phyloP scores from a whole-genome alignment of 2,888 invertebrate genomes.

The Apomyelois bistriatella region DNA sequence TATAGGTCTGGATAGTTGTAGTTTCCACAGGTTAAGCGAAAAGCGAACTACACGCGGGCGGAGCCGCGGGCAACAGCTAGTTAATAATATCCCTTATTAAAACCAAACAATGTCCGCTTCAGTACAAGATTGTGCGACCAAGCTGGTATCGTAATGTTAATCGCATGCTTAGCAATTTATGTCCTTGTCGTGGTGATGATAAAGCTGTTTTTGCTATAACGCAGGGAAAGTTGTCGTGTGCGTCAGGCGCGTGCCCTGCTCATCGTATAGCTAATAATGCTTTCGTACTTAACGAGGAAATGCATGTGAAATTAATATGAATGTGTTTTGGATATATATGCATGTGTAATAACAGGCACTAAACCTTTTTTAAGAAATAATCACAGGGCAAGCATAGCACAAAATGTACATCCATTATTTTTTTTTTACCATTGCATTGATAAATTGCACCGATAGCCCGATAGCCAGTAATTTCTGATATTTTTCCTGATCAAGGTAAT shows the following conservation, averaged over 20 bases:
- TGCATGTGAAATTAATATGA: constrained; percentile 36
- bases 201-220: constrained; percentile 71
- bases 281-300: constrained; percentile 69
- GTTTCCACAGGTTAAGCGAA: too few species aligned
- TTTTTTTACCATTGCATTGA: too few species aligned
- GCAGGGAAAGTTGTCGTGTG: constrained; percentile 71
- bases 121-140: constrained; percentile 33
- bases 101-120: constrained; percentile 34
- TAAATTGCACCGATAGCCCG: too few species aligned
- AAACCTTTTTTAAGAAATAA: too few species aligned
- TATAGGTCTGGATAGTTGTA: too few species aligned
- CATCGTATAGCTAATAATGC: constrained; percentile 69
- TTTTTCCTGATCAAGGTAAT: too few species aligned
- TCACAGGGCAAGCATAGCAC: too few species aligned
- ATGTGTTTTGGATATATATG: background rate
- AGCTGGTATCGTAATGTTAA: constrained; percentile 38
- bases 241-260: constrained; percentile 58
- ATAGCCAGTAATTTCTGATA: too few species aligned
- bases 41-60: too few species aligned
- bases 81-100: too few species aligned
- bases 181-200: constrained; percentile 52
- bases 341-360: background rate
- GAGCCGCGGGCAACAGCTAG: too few species aligned
- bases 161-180: constrained; percentile 48
- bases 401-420: too few species aligned